Evolutionary conservation across 2,113 vertebrate genomes (phyloP), one percentile per base, ranked within the genome.

Genomic region (Melanerpes aurifrons): DNA sequence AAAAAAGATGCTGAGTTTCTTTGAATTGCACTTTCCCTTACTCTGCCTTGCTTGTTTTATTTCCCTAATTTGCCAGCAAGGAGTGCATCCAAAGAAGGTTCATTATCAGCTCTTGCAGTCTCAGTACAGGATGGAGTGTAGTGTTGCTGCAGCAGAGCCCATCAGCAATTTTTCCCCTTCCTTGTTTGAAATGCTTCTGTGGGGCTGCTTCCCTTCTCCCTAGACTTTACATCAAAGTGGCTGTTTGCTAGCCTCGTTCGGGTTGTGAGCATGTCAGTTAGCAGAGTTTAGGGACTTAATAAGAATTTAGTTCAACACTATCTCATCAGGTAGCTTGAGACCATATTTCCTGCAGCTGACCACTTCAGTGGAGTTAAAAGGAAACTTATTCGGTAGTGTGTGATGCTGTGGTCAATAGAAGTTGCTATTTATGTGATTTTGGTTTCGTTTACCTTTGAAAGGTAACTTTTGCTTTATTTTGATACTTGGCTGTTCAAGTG

Each of bases 401-500:
- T 47, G 78, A 5, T 1, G 37, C 43, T 71, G 12, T 63, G 71
- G 58, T 74, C 22, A 72, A 0, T 54, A 45, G 2, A 35, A 81
- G 21, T 19, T 85, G 66, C 15, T 73, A 12, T 75, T 84, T 68
- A 11, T 89, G 54, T 31, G 17, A 18, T 72, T 18, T 89, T 66
- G 15, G 14, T 56, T 96, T 89, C 35, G 82, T 84, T 73, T 87
- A 61, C 58, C 71, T 85, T 87, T 90, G 45, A 82, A 69, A 91
- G 54, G 19, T 43, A 80, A 53, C 20, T 81, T 72, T 37, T 45
- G 18, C 62, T 68, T 77, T 62, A 31, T 92, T 81, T 84, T 70
- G 43, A 12, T 84, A 15, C 15, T 50, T 72, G 43, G 28, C 2
- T 82, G 19, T 69, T 70, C 32, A 31, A 26, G 14, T 81, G 18